Evolutionary conservation across 2,113 vertebrate genomes (phyloP).

Genomic region (Aramus guarauna): DNA sequence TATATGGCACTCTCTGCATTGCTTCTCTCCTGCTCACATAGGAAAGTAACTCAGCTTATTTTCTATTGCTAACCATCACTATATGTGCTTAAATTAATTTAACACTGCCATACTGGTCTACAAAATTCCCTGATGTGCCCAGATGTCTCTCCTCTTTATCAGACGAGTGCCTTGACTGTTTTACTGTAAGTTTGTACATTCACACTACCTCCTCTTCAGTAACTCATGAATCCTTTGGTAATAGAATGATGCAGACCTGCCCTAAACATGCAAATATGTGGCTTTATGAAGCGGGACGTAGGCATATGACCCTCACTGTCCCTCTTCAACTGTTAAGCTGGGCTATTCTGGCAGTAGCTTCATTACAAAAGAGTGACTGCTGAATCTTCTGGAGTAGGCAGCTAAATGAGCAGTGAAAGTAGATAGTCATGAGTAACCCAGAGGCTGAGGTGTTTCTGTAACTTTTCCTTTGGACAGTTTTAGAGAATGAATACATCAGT

Average conservation of each 20-base stretch:
- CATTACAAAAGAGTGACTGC: neutral
- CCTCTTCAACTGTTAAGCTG: neutral
- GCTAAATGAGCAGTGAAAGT: neutral
- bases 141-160: neutral
- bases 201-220: neutral
- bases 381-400: neutral
- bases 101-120: neutral
- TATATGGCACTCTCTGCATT: too few species aligned
- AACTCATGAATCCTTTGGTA: neutral
- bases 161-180: neutral
- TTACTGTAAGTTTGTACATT: neutral
- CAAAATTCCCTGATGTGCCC: neutral
- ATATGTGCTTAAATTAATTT: neutral
- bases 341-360: neutral
- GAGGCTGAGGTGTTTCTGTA: neutral
- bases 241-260: neutral
- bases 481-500: neutral
- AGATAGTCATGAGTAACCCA: neutral
- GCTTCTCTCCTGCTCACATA: neutral
- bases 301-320: neutral
- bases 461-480: neutral
- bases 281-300: neutral
- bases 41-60: neutral
- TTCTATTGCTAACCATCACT: neutral
- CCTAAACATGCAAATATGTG: neutral